Conservation (phyloP, 1,140 invertebrate species). For the Scaptodrosophila lebanonensis region DNA sequence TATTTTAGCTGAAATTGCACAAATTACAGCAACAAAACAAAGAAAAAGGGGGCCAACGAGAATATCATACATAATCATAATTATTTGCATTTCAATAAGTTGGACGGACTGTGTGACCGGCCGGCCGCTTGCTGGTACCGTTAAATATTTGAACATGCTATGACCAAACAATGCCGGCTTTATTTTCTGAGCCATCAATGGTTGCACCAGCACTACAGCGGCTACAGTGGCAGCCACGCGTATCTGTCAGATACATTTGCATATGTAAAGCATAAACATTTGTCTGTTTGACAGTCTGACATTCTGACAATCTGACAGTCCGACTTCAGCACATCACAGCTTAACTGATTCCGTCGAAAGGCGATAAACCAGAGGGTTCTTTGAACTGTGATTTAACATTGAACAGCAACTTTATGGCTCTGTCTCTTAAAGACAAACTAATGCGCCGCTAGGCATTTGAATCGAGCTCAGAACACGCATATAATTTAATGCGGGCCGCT, state of each 20-base stretch:
- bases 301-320: no score
- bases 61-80: conserved; percentile 11
- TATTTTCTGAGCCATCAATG: conserved; percentile 16
- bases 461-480: no score
- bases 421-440: no score
- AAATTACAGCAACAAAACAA: no score
- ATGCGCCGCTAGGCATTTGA: no score
- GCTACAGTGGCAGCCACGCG: conserved; percentile 45
- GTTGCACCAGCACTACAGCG: background rate
- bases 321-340: background rate
- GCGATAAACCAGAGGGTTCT: conserved; percentile 44
- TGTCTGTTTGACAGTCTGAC: no score
- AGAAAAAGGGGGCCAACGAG: background rate
- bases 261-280: conserved; percentile 25
- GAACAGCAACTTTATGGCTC: no score
- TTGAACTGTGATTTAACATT: conserved; percentile 57
- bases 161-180: conserved; percentile 31
- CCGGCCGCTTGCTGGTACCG: conserved; percentile 26
- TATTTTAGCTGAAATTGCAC: conserved; percentile 16
- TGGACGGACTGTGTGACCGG: conserved; percentile 45
- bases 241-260: conserved; percentile 68
- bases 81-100: conserved; percentile 68
- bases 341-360: conserved; percentile 13
- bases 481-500: no score
- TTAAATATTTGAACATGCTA: conserved; percentile 48